Evolutionary conservation across 2,113 vertebrate species (phyloP).

Genomic region (Ciconia boyciana): DNA sequence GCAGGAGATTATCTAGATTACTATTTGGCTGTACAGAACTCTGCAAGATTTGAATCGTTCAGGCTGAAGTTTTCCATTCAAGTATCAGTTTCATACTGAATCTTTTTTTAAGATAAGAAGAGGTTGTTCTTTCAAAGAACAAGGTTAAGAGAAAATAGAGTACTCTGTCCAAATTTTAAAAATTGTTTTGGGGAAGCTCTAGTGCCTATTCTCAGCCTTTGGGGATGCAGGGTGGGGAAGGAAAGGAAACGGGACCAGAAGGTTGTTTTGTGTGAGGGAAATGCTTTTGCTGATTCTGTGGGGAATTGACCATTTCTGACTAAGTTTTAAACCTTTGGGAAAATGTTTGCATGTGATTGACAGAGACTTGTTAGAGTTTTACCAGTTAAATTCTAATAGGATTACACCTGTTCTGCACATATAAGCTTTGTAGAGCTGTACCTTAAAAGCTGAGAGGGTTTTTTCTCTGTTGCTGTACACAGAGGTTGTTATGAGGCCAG

Average conservation of each 20-base stretch:
- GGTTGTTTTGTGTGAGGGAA: neutral
- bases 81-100: neutral
- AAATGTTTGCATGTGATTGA: neutral
- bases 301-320: neutral
- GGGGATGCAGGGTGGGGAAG: neutral
- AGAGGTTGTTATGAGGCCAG: neutral
- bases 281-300: neutral
- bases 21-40: neutral
- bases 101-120: neutral
- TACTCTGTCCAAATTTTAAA: neutral
- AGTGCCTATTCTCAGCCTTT: neutral
- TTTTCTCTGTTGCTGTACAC: neutral
- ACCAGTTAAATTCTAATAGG: neutral
- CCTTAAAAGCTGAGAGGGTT: neutral
- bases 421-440: neutral
- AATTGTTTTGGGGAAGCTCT: neutral
- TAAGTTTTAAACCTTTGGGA: neutral
- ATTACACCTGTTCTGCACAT: fast-evolving
- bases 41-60: neutral
- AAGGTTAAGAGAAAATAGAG: neutral
- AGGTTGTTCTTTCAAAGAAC: neutral
- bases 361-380: neutral
- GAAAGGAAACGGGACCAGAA: neutral
- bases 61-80: neutral
- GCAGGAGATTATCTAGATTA: neutral